Base-by-base conservation (phyloP, 1,140 invertebrate species). In the Pinna nobilis region DNA sequence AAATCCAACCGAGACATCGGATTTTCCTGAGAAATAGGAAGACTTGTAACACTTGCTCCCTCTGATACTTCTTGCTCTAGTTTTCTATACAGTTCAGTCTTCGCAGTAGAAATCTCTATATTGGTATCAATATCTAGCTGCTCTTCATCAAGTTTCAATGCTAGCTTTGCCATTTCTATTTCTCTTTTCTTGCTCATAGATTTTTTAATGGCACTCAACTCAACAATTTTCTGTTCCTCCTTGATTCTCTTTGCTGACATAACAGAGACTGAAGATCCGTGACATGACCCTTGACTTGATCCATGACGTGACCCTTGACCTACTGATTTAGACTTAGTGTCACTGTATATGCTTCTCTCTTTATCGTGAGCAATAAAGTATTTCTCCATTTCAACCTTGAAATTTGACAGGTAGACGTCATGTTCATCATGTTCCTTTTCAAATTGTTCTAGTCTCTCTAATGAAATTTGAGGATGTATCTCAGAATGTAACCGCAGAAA, bases 101-200 rank as follows among this genome's bases (percentile, higher is more conserved):
- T 65, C 2, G 70, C 51, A 32, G 47, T 9, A n/a, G 61, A 64
- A 7, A 71, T 50, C 11, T 59, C 70, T 11, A 63, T 67, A 18
- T 67, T 28, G 13, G 64, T 74, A 18, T 63, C 39, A 0, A 74
- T 7, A 25, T 68, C 35, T 18, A 69, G 33, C 47, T 74, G 57
- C 47, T 74, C 65, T 68, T 74, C 65, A 33, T 74, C 44, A 20
- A 74, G 33, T 33, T 57, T 68, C 18, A 74, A 35, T 28, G 60
- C 23, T 5, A 74, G 18, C 41, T 74, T 74, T 15, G 72, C 65
- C 18, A 68, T 20, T 35, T 74, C 65, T 13, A 68, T 30, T 30
- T 68, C 44, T 7, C 39, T 68, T 47, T 47, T 64, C 49, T 30
- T 63, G 3, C 25, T 50, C 13, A 73, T n/a, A 0, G 53, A 18